Evolutionary conservation across 2,797 vertebrate genomes (phyloP), one percentile per base, ranked within the genome.

Genomic region (Pangasius mekongensis): DNA sequence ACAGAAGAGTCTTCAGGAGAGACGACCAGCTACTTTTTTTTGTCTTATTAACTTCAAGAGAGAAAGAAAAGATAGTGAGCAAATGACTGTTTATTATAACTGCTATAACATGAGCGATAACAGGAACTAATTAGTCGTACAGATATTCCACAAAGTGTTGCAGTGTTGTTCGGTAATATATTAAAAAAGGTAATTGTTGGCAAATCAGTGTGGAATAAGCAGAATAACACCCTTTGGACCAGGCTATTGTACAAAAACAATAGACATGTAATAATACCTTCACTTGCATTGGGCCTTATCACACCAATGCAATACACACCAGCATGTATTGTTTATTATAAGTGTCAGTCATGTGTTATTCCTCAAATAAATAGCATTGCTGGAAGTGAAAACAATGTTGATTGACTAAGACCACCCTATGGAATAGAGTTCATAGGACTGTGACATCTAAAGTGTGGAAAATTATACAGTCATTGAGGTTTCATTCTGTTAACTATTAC

Each of bases 381-480:
- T 24, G 39, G 54, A 88, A 84, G 62, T 78, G 85, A 90, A 89
- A 58, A 86, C 62, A 80, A 69, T 60, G 33, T 87, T 90, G 88
- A 91, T 87, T 43, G 43, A 43, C 43, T 43, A 43, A 43, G 56
- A 87, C 36, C 43, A 64, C 71, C 27, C 74, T 85, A 84, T 64
- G 81, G 74, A 87, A 87, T 78, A 58, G 47, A 71, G 64, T 80
- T 87, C 82, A 87, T 87, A 87, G 56, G 49, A 89, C 67, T 78
- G 89, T 89, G 90, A 89, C 69, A 90, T 90, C 77, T 90, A 87
- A 83, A 83, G 83, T 87, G 80, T 56, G 39, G 33, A 69, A 90
- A 22, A 71, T 43, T 7, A 36, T 89, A 83, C 60, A 89, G 83
- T 83, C 86, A 64, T 87, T 78, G n/a, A 89, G 78, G 89, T 86